Conservation (phyloP, 2,113 vertebrate species). For the rat (Rattus norvegicus) region GRCr8 NC_086019.1:152701001-152701500, state of each 20-base stretch:
- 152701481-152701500: conserved; percentile 37
- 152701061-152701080: conserved; percentile 19
- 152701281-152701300: conserved; percentile 92
- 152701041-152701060: conserved; percentile 66
- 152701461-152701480: not conserved
- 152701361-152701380: conserved; percentile 84
- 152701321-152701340: conserved; percentile 92
- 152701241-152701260: conserved; percentile 83
- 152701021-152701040: not conserved
- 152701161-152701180: conserved; percentile 67
- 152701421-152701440: not conserved
- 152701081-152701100: not conserved
- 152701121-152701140: not conserved
- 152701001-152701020: not conserved
- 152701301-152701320: conserved; percentile 92
- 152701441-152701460: conserved; percentile 15
- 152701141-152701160: conserved; percentile 55
- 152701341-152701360: conserved; percentile 89
- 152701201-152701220: conserved; percentile 62
- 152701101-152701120: not conserved
- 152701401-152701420: not conserved
- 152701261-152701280: conserved; percentile 86
- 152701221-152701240: conserved; percentile 79
- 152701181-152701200: conserved; percentile 78
- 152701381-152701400: conserved; percentile 65